Evolutionary conservation across 2,797 vertebrate genomes (phyloP).

Genomic region (Darevskia nairensis): DNA sequence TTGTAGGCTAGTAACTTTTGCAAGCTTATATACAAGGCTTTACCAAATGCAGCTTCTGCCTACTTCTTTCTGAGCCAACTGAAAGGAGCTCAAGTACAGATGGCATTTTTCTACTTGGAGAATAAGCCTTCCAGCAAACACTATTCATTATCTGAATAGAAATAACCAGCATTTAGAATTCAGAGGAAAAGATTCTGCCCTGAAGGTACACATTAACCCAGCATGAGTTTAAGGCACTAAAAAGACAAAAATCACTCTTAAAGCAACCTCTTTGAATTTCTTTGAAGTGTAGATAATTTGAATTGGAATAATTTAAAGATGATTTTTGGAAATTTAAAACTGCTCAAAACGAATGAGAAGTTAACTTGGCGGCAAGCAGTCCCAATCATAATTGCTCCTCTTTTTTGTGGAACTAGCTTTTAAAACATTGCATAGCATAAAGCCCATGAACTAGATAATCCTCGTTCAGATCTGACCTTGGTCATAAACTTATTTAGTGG

Average conservation of each 20-base stretch:
- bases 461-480: neutral
- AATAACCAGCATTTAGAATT: neutral
- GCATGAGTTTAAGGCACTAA: neutral
- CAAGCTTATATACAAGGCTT: no score
- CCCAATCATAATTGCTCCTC: neutral
- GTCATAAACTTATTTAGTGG: neutral
- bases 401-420: neutral
- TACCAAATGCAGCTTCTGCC: neutral
- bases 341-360: conserved; percentile 52
- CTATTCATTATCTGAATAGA: neutral
- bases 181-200: neutral
- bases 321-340: conserved; percentile 30
- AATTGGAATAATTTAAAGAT: conserved; percentile 39
- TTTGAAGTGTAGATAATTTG: conserved; percentile 39
- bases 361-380: conserved; percentile 6
- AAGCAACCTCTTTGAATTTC: conserved; percentile 30
- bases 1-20: no score
- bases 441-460: neutral
- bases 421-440: neutral
- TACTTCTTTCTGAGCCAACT: neutral
- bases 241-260: conserved; percentile 25
- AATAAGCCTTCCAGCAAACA: neutral
- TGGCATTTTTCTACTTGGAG: neutral
- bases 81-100: neutral
- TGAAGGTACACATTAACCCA: neutral